Evolutionary conservation across 2,888 invertebrate genomes (phyloP), one percentile per base, ranked within the genome.

Genomic region (Villa cingulata): DNA sequence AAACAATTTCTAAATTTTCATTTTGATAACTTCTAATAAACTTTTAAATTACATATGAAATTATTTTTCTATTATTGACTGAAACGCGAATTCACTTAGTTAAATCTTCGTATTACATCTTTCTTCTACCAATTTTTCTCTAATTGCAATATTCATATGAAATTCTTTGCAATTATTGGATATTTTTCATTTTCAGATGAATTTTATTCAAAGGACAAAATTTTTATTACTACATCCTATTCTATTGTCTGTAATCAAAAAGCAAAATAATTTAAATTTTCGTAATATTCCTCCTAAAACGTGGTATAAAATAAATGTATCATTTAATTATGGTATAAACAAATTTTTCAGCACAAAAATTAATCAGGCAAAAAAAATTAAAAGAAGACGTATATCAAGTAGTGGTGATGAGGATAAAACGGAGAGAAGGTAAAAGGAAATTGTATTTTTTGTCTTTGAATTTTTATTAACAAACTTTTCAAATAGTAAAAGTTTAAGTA

Each of bases 351-450:
- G 55, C 29, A 48, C 45, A 16, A 51, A 48, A 14, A 46, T 43
- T 6, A 39, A 43, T 9, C 45, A 15, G 2, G 18, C 43, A 5
- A 55, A 51, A 10, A 57, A 55, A 48, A 41, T 51, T 6, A 57
- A 56, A 44, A 48, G 60, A 16, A 44, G 57, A 6, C 41, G 55
- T 29, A 54, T 63, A 46, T 68, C 67, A 0, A 68, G 66, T 44
- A 67, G 66, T 12, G 55, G 66, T 12, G 55, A 68, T 49, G 68
- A 67, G 17, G 60, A 52, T 40, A 58, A 58, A 40, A 48, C 61
- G 16, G 53, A 15, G 15, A 48, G 44, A 10, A 48, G 45, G 54
- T 53, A 46, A 48, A 37, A 38, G 2, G 14, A 14, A 14, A 15
- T 16, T 39, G 5, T 9, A 37, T 3, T 12, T n/a, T n/a, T 41